Percentiles rank a stretch among this genome's conserved stretches.
Conservation (phyloP, 2,888 invertebrate species). For the Amphimallon solstitiale region DNA sequence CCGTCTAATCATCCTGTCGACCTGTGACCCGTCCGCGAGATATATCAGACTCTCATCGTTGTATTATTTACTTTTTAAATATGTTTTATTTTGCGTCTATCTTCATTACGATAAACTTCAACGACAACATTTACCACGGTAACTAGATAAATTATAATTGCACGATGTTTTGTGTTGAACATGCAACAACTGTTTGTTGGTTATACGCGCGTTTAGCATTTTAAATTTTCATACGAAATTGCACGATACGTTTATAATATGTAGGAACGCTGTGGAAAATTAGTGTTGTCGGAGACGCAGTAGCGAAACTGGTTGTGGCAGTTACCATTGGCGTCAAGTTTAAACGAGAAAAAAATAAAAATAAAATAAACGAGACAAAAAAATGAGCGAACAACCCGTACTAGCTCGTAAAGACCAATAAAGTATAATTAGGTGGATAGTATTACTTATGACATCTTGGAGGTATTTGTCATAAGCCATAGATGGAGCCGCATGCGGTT, state of each 20-base stretch:
- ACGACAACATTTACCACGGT: slow-evolving; percentile 34
- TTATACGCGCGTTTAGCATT: neutral
- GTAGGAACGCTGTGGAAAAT: slow-evolving; percentile 39
- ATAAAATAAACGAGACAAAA: slow-evolving; percentile 50
- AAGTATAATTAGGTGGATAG: slow-evolving; percentile 57
- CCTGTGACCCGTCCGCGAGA: slow-evolving; percentile 58
- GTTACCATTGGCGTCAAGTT: slow-evolving; percentile 54
- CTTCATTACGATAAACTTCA: slow-evolving; percentile 38
- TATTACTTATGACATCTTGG: slow-evolving; percentile 52
- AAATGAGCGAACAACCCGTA: slow-evolving; percentile 48
- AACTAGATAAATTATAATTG: slow-evolving; percentile 25
- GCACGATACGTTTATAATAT: slow-evolving; percentile 36
- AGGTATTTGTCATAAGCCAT: slow-evolving; percentile 41
- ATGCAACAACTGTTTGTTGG: neutral
- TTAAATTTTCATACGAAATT: slow-evolving; percentile 28
- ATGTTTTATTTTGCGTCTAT: slow-evolving; percentile 41
- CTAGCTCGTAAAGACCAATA: slow-evolving; percentile 51
- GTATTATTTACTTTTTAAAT: slow-evolving; percentile 40
- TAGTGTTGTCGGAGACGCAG: slow-evolving; percentile 37
- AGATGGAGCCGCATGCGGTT: slow-evolving; percentile 47
- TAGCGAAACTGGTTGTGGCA: slow-evolving; percentile 60
- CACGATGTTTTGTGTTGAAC: slow-evolving; percentile 2
- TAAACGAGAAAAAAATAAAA: slow-evolving; percentile 49
- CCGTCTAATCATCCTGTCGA: slow-evolving; percentile 49
- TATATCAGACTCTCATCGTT: slow-evolving; percentile 47